Evolutionary conservation across 2,797 vertebrate genomes (phyloP).

Genomic region (Strix occidentalis): DNA sequence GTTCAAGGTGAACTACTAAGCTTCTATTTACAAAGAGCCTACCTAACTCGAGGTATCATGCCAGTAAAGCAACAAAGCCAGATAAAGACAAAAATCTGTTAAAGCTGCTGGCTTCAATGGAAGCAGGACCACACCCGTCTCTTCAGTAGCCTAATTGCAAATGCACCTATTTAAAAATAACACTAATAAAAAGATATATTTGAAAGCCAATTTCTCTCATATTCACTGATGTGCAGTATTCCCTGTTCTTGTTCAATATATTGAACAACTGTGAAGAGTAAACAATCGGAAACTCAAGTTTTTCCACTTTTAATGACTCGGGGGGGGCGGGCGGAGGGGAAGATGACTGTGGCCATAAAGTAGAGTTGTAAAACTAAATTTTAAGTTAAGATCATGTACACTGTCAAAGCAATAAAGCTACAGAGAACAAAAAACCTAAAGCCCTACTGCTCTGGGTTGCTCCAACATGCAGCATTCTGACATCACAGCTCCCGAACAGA

Average conservation of each 20-base stretch:
- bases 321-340: too few relatives aligned
- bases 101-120: background rate
- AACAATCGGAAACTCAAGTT: background rate
- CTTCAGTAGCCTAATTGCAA: background rate
- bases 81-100: background rate
- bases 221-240: background rate
- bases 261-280: rapidly evolving
- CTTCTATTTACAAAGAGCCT: background rate
- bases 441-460: background rate
- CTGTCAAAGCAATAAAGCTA: background rate
- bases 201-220: background rate
- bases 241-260: background rate
- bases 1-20: background rate
- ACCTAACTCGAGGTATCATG: background rate
- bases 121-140: background rate
- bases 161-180: background rate
- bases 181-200: background rate
- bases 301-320: background rate
- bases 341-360: background rate
- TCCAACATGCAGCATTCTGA: background rate
- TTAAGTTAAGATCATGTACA: too few relatives aligned
- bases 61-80: background rate
- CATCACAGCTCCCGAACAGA: background rate
- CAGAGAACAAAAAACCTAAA: background rate
- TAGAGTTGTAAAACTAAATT: background rate